Percentiles rank a stretch among this genome's conserved stretches.
These are phyloP conservation scores for Mobula hypostoma DNA, from an alignment of 2,113 vertebrate genomes.

Conservation along the genomic window DNA sequence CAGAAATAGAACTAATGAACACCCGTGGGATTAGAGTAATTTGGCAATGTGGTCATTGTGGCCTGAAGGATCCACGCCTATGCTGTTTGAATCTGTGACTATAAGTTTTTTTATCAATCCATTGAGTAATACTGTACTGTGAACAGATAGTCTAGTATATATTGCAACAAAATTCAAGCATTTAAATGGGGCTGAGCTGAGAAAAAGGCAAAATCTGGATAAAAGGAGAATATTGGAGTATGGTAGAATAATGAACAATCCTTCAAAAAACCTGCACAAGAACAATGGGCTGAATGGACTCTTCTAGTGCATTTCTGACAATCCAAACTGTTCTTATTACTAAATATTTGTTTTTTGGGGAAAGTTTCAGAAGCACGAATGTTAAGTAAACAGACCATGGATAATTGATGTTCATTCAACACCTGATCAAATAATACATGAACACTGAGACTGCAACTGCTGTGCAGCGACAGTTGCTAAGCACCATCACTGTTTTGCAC, in stretches of 20 bases:
- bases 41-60: no score
- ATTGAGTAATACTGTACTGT: no score
- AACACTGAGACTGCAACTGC: not conserved
- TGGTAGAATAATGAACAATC: not conserved
- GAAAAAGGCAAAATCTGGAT: no score
- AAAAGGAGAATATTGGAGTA: not conserved
- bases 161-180: no score
- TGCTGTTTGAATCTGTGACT: no score
- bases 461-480: not conserved
- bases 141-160: no score
- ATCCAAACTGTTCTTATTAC: not conserved
- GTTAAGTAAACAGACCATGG: not conserved
- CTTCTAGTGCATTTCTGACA: not conserved
- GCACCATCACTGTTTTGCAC: not conserved
- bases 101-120: no score
- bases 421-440: not conserved
- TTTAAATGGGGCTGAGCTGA: no score
- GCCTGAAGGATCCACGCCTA: no score
- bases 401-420: not conserved
- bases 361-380: not conserved
- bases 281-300: not conserved
- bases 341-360: not conserved
- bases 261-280: not conserved
- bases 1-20: no score
- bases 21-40: no score